phyloP scores from a whole-genome alignment of 2,113 vertebrate genomes.

The Myocastor coypus region DNA sequence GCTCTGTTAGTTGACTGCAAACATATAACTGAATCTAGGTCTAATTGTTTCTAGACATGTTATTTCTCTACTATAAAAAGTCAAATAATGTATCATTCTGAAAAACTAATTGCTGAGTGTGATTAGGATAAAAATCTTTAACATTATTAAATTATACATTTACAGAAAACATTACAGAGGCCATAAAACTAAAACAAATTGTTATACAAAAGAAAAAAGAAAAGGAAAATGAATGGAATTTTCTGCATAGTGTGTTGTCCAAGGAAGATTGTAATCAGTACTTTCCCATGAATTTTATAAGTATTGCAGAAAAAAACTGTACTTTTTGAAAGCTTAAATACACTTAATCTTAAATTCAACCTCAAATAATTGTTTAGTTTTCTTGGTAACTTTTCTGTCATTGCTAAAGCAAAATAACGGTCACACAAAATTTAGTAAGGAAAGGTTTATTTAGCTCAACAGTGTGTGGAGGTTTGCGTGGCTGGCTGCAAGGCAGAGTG shows the following conservation, averaged over 20 bases:
- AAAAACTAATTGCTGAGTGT: not conserved
- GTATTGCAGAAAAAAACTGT: not conserved
- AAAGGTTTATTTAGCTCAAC: too few species aligned
- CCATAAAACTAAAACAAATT: not conserved
- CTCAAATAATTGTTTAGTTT: not conserved
- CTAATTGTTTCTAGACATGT: not conserved
- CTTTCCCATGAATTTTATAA: not conserved
- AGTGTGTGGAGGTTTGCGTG: too few species aligned
- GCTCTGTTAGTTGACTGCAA: not conserved
- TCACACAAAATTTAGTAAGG: too few species aligned
- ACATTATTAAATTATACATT: slow-evolving; percentile 32
- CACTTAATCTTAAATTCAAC: not conserved
- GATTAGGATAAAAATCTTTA: slow-evolving; percentile 45
- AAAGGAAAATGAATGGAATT: not conserved
- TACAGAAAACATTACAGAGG: not conserved
- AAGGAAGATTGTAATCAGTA: not conserved
- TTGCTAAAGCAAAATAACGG: too few species aligned
- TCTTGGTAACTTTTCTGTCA: too few species aligned
- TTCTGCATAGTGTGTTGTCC: not conserved
- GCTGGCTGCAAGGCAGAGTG: too few species aligned
- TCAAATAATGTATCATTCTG: not conserved
- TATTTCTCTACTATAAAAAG: not conserved
- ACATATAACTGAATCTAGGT: not conserved
- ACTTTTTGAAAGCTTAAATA: not conserved
- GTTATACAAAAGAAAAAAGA: not conserved